Evolutionary conservation across 2,113 vertebrate species (phyloP).

Genomic region (Penelope pileata): DNA sequence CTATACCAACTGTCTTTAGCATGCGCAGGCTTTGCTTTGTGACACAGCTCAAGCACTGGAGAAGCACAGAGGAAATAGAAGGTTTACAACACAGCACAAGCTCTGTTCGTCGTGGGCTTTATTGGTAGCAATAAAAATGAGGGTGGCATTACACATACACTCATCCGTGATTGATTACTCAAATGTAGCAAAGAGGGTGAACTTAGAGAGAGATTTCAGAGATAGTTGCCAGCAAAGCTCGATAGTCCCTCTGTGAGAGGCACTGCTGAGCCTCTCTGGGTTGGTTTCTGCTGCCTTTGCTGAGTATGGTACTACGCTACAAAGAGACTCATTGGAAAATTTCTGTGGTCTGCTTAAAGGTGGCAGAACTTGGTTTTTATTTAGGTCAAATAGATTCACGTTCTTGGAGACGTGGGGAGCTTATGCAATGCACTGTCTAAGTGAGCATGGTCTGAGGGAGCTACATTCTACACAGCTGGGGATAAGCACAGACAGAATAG

Average conservation of each 20-base stretch:
- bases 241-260: rapidly evolving
- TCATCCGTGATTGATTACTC: background rate
- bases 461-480: background rate
- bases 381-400: background rate
- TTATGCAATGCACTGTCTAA: background rate
- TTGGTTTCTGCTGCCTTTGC: background rate
- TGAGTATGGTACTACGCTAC: background rate
- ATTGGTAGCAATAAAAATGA: background rate
- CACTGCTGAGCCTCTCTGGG: background rate
- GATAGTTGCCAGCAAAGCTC: background rate
- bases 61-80: background rate
- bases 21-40: background rate
- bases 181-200: background rate
- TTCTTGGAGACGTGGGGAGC: background rate
- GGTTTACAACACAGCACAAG: background rate
- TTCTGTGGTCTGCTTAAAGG: background rate
- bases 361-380: background rate
- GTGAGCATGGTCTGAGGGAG: background rate
- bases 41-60: background rate
- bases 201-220: background rate
- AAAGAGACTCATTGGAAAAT: background rate
- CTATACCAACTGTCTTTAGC: background rate
- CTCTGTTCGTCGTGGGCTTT: background rate
- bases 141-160: background rate
- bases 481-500: background rate